Percentiles rank a stretch among this genome's conserved stretches.
These are phyloP conservation scores for Dendrolimus pini DNA, from an alignment of 2,888 invertebrate species.

Conservation along the genomic window DNA sequence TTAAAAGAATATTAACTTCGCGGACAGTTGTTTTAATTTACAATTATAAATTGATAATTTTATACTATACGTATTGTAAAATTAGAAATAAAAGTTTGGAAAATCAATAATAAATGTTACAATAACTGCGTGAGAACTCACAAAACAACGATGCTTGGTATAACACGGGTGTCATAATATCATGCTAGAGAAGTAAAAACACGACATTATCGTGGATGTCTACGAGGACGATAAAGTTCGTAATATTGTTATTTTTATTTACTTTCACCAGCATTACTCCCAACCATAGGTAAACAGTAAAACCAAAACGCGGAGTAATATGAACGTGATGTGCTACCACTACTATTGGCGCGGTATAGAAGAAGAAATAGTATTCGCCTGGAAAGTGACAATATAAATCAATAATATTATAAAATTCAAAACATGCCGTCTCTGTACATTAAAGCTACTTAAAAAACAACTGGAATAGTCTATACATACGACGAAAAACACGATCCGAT, in stretches of 20 bases:
- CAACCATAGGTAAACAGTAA: slow-evolving; percentile 19
- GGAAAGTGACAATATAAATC: too few relatives aligned
- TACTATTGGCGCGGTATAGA: not conserved
- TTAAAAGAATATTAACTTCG: too few relatives aligned
- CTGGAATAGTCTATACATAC: too few relatives aligned
- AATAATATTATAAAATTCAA: too few relatives aligned
- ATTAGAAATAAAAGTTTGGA: not conserved
- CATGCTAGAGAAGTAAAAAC: not conserved
- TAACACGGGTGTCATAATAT: not conserved
- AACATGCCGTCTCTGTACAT: too few relatives aligned
- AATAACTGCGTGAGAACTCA: not conserved
- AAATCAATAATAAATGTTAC: not conserved
- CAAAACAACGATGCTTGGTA: not conserved
- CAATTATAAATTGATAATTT: too few relatives aligned
- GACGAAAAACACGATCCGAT: too few relatives aligned
- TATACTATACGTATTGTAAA: too few relatives aligned
- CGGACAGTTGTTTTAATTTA: too few relatives aligned
- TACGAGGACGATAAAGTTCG: slow-evolving; percentile 17
- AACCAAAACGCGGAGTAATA: slow-evolving; percentile 18
- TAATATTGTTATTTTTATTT: slow-evolving; percentile 31
- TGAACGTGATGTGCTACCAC: slow-evolving; percentile 1
- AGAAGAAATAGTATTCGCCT: too few relatives aligned
- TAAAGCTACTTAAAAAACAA: too few relatives aligned
- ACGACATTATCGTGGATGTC: slow-evolving; percentile 10
- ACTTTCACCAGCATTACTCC: slow-evolving; percentile 20